These are phyloP conservation scores for Cactoblastis cactorum DNA, from an alignment of 2,888 invertebrate genomes.

Conservation along the genomic window DNA sequence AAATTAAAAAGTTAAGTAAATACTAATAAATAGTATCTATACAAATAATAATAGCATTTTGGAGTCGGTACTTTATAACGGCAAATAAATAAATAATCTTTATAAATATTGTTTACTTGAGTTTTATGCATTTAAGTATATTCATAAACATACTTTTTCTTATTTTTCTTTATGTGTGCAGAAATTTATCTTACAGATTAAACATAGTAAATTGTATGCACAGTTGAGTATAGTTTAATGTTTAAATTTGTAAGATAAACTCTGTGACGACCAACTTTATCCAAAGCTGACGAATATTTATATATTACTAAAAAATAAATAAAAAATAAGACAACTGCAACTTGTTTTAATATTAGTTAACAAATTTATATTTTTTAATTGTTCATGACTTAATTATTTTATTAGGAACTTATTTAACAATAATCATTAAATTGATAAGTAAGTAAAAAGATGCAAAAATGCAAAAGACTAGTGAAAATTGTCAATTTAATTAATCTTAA, in stretches of 20 bases:
- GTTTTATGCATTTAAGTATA: too few relatives aligned
- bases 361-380: constrained; percentile 4
- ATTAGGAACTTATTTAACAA: constrained; percentile 7
- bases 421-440: not conserved
- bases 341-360: constrained; percentile 4
- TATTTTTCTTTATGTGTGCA: too few relatives aligned
- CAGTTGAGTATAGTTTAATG: not conserved
- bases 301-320: not conserved
- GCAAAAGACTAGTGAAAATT: constrained; percentile 24
- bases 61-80: not conserved
- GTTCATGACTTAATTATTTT: not conserved
- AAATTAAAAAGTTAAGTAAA: not conserved
- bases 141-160: too few relatives aligned
- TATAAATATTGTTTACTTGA: too few relatives aligned
- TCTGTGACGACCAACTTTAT: not conserved
- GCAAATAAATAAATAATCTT: not conserved
- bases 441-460: constrained; percentile 20
- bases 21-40: not conserved
- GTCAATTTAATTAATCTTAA: not conserved
- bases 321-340: not conserved
- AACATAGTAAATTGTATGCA: too few relatives aligned
- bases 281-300: not conserved
- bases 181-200: too few relatives aligned
- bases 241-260: not conserved
- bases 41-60: not conserved